Evolutionary conservation across 2,113 vertebrate genomes (phyloP), one percentile per base, ranked within the genome.

Genomic region (Corvus moneduloides): DNA sequence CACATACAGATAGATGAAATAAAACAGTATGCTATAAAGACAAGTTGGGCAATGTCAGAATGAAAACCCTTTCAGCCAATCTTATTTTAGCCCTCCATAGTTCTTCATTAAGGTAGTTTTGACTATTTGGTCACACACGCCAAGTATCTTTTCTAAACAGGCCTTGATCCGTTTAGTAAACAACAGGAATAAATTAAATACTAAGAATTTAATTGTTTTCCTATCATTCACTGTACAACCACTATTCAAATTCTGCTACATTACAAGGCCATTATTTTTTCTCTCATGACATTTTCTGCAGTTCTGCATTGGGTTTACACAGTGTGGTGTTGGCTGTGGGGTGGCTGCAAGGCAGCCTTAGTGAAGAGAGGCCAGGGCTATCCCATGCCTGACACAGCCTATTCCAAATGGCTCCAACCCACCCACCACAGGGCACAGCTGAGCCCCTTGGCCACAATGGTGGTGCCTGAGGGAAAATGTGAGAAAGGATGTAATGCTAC

Each of bases 301-400:
- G 35, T 5, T 11, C 19, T 82, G 35, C 13, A 33, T 3, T 33
- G 55, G 28, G 10, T 48, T 84, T 81, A 37, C 1, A 0, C 19
- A 16, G 26, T 0, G 0, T 72, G 48, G 37, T 18, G 24, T 5
- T 30, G 48, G 23, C 69, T 9, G 5, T 2, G 3, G 3, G 55
- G 27, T 20, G 26, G 44, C 76, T 73, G 55, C 26, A 37, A 37
- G 37, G 37, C 37, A 3, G 63, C 17, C 24, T 21, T 13, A 23
- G 13, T 18, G 51, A 81, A 49, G 19, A n/a, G 15, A 21, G 20
- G 43, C 39, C 0, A 0, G 30, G 46, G 12, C 18, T 66, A 22
- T 7, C 9, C n/a, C 0, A 0, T 26, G 32, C n/a, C 5, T 3
- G 43, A 54, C 8, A 3, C 3, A 1, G 22, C 21, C 2, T 0